Base-by-base conservation (phyloP, 2,888 invertebrate genomes). In the Lymantria monacha region DNA sequence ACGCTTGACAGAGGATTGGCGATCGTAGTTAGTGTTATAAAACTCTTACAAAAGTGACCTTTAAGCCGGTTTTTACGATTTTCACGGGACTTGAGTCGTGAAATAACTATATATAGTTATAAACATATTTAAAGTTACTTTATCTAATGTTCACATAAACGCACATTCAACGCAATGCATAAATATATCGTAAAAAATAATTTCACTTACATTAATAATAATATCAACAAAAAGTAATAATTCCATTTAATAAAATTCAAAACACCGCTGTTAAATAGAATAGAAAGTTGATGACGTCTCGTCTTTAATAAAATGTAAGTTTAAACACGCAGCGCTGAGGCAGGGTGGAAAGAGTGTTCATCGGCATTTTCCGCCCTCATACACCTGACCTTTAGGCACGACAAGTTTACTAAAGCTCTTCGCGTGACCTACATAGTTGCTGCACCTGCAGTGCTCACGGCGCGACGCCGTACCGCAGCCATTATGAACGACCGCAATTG, bases 321-420 rank as follows among this genome's bases (percentile, higher is more conserved):
- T 77, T 75, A 76, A 82, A 74, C 72, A 74, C 73, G 66, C 68
- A 63, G 76, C 60, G 64, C 68, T 68, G 69, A 72, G 63, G 73
- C 64, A 69, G 74, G 73, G 74, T 73, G 74, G 76, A 73, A 79
- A 71, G 76, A 73, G 79, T 76, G 79, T 80, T 83, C 83, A 81
- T 82, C 80, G 85, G 76, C 81, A 81, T 84, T 88, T 87, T 85
- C 85, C 85, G 87, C 81, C 87, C 86, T 85, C 84, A 87, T 86
- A 87, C 87, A 88, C 88, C 87, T 91, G 90, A 89, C 89, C 90
- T 91, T 90, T 89, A 74, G 72, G 82, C 79, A 83, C 83, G 85
- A 87, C 88, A 80, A 87, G 87, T 85, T 89, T 84, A 85, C 80
- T 81, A 87, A 87, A 84, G 85, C 87, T 84, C 80, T 81, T 77